These are phyloP conservation scores for Oegoconia quadripuncta DNA, from an alignment of 2,888 invertebrate genomes.

Conservation along the genomic window DNA sequence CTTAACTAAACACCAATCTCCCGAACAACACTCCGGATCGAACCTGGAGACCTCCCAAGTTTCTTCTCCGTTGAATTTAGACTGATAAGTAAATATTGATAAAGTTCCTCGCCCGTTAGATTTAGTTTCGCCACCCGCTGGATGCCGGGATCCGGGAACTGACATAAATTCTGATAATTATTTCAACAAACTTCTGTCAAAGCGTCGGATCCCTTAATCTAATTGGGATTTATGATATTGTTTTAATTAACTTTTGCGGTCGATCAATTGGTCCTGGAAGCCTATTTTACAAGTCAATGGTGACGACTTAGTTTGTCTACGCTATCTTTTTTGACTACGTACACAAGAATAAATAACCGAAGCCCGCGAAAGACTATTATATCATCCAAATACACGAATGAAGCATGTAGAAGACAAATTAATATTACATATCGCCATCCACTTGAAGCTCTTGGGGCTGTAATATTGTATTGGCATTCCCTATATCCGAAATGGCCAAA, in stretches of 20 bases:
- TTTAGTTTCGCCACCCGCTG: slow-evolving; percentile 13
- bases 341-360: background rate
- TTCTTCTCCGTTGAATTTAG: slow-evolving; percentile 23
- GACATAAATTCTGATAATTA: slow-evolving; percentile 36
- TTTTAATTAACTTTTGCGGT: slow-evolving; percentile 26
- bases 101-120: slow-evolving; percentile 22
- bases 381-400: no score
- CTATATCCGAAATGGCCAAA: no score
- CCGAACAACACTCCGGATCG: background rate
- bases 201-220: slow-evolving; percentile 29
- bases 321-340: background rate
- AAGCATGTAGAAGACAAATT: no score
- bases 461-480: no score
- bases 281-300: background rate
- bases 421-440: no score
- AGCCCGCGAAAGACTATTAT: no score
- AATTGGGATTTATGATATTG: slow-evolving; percentile 32
- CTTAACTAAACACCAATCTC: background rate
- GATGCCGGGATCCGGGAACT: slow-evolving; percentile 17
- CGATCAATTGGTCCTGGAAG: background rate
- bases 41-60: no score
- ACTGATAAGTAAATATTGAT: slow-evolving; percentile 28
- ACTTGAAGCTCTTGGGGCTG: no score
- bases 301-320: background rate
- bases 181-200: slow-evolving; percentile 33